phyloP scores from a whole-genome alignment of 2,113 vertebrate species.

The Oostethus manadensis region DNA sequence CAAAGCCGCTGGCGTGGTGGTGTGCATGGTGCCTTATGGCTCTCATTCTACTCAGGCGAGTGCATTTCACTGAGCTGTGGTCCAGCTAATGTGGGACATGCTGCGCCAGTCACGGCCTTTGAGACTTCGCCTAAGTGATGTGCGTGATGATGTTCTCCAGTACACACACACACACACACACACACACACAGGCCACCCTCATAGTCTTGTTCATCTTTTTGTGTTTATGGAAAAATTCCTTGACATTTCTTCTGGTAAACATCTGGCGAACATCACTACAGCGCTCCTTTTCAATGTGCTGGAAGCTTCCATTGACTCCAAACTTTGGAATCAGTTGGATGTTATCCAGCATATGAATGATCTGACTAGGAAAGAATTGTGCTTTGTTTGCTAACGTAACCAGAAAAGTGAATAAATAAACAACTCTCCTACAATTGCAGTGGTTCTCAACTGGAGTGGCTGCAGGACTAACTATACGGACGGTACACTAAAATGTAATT shows the following conservation, averaged over 20 bases:
- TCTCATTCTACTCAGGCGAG: conserved; percentile 75
- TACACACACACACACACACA: conserved; percentile 25
- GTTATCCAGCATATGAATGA: not conserved
- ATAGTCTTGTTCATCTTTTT: conserved; percentile 53
- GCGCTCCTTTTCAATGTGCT: not conserved
- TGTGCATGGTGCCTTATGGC: conserved; percentile 68
- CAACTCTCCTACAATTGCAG: too few species aligned
- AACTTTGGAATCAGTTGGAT: not conserved
- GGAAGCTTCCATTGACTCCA: too few species aligned
- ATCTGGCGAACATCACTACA: conserved; percentile 8
- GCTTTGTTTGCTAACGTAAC: too few species aligned
- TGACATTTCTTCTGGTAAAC: conserved; percentile 17
- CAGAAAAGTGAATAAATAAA: too few species aligned
- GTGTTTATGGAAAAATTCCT: conserved; percentile 36
- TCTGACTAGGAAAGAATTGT: too few species aligned
- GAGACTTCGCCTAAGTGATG: conserved; percentile 72
- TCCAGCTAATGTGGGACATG: conserved; percentile 73
- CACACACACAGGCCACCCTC: conserved; percentile 21
- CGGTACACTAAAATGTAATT: too few species aligned
- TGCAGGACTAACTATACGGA: too few species aligned
- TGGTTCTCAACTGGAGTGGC: too few species aligned
- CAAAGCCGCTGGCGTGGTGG: conserved; percentile 65
- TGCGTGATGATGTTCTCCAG: conserved; percentile 63
- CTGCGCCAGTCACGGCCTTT: conserved; percentile 74
- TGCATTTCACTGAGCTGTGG: conserved; percentile 72